Evolutionary conservation across 2,888 invertebrate genomes (phyloP).

Genomic region (Ceriagrion tenellum): DNA sequence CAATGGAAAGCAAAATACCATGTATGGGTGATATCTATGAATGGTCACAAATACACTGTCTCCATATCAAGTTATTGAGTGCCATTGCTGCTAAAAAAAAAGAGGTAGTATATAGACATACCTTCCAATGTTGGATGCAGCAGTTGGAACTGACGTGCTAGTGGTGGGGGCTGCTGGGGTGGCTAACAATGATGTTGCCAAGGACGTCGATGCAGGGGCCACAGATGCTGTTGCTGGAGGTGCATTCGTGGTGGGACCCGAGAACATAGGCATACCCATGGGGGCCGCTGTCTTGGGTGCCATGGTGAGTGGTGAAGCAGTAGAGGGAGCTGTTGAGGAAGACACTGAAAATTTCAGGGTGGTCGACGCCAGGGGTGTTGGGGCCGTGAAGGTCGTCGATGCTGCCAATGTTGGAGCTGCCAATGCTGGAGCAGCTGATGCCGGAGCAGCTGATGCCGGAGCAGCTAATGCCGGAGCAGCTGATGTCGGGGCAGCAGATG

Average conservation of each 20-base stretch:
- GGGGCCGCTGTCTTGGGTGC: slow-evolving; percentile 70
- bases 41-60: too few relatives aligned
- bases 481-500: slow-evolving; percentile 71
- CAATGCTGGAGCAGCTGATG: slow-evolving; percentile 76
- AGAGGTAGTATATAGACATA: slow-evolving; percentile 45
- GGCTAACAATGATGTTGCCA: slow-evolving; percentile 20
- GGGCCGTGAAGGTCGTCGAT: slow-evolving; percentile 76
- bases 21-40: too few relatives aligned
- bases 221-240: slow-evolving; percentile 55
- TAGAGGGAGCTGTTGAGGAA: slow-evolving; percentile 74
- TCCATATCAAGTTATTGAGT: too few relatives aligned
- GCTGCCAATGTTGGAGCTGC: slow-evolving; percentile 74
- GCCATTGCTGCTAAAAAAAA: too few relatives aligned
- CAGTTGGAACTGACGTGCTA: slow-evolving; percentile 71
- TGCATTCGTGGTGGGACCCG: slow-evolving; percentile 7
- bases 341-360: slow-evolving; percentile 75
- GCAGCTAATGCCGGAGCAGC: slow-evolving; percentile 74
- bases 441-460: slow-evolving; percentile 74
- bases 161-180: slow-evolving; percentile 70
- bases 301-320: slow-evolving; percentile 70
- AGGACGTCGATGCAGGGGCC: slow-evolving; percentile 71
- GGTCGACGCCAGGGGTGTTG: slow-evolving; percentile 73
- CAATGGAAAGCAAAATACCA: too few relatives aligned
- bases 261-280: slow-evolving; percentile 38
- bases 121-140: slow-evolving; percentile 70